phyloP scores from a whole-genome alignment of 2,888 invertebrate species.

The Drosophila subsilvestris region DNA sequence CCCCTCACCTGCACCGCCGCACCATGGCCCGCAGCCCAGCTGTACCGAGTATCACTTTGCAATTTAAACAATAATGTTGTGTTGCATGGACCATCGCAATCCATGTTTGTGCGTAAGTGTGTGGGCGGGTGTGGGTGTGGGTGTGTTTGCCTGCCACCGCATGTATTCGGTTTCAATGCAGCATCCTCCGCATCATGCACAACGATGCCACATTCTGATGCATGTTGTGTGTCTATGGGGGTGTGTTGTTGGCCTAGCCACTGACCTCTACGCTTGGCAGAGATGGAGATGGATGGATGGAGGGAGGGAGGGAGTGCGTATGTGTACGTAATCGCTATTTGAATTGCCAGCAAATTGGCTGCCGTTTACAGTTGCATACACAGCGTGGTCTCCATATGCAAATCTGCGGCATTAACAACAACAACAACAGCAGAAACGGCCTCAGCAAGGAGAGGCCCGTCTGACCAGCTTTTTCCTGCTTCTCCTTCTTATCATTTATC shows the following conservation, averaged over 20 bases:
- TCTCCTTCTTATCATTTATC: slow-evolving; percentile 53
- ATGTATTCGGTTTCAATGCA: slow-evolving; percentile 27
- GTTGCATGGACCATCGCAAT: not conserved
- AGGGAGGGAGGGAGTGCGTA: not conserved
- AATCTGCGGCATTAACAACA: slow-evolving; percentile 27
- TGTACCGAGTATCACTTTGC: slow-evolving; percentile 49
- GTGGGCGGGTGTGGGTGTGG: slow-evolving; percentile 15
- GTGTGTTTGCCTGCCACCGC: slow-evolving; percentile 17
- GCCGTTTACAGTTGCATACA: slow-evolving; percentile 25
- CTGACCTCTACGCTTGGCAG: slow-evolving; percentile 32
- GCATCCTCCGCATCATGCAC: slow-evolving; percentile 31
- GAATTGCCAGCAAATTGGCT: slow-evolving; percentile 34
- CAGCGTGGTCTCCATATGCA: slow-evolving; percentile 34
- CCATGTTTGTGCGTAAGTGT: slow-evolving; percentile 7
- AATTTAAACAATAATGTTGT: slow-evolving; percentile 60
- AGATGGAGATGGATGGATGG: not conserved
- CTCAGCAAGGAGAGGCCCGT: slow-evolving; percentile 4
- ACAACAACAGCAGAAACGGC: not conserved
- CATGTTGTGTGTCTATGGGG: slow-evolving; percentile 17
- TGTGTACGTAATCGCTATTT: slow-evolving; percentile 27
- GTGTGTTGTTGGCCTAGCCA: slow-evolving; percentile 39
- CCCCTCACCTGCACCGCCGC: slow-evolving; percentile 16
- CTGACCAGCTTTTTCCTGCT: slow-evolving; percentile 9
- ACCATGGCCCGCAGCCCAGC: slow-evolving; percentile 32
- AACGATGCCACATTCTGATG: slow-evolving; percentile 9